Evolutionary conservation across 2,888 invertebrate species (phyloP).

Genomic region (Cephus spinipes): DNA sequence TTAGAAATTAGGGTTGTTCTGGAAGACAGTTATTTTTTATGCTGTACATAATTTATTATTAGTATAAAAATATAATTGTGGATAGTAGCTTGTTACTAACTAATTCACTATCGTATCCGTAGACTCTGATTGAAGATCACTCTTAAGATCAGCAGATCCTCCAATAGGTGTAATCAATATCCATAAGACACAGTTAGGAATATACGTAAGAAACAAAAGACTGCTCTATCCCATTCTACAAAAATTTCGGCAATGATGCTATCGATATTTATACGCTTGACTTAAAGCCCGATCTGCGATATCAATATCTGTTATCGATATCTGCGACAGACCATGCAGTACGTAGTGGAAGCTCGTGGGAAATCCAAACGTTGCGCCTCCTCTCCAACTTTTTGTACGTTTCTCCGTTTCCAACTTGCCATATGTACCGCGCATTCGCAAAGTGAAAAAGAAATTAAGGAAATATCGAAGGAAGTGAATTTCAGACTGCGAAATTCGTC

Average conservation of each 20-base stretch:
- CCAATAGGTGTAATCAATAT: neutral
- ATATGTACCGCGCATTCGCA: neutral
- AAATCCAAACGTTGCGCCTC: neutral
- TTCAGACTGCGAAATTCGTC: neutral
- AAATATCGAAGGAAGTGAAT: neutral
- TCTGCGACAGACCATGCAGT: conserved; percentile 14
- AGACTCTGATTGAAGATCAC: neutral
- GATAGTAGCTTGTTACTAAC: no score
- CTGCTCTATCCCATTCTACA: neutral
- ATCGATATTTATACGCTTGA: conserved; percentile 24
- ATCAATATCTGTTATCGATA: conserved; percentile 16
- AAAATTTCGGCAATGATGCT: conserved; percentile 22
- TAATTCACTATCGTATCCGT: no score
- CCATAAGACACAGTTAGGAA: neutral
- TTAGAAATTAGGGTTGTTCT: neutral
- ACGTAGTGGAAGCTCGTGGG: neutral
- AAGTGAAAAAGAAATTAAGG: neutral
- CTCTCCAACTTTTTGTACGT: neutral
- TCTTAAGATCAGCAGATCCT: neutral
- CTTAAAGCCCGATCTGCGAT: conserved; percentile 20
- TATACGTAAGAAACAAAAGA: neutral
- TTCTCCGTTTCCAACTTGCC: neutral
- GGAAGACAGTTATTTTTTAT: neutral
- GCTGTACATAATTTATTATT: neutral
- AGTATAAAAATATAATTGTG: neutral